Conservation (phyloP, 1,140 invertebrate species). For the Drosophila murphyi region DNA sequence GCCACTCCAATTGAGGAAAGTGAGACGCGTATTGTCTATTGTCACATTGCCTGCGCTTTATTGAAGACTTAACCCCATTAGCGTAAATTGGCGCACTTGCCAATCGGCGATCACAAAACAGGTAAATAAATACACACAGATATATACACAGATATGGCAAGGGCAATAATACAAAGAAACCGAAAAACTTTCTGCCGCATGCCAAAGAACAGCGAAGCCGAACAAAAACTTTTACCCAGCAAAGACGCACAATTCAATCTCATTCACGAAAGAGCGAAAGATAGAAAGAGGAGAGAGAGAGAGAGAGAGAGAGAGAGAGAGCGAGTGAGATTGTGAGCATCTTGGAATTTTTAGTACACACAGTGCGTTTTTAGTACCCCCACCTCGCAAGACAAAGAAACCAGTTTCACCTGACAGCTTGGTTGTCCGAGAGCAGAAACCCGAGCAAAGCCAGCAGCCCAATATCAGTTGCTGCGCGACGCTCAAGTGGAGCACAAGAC, state of each 20-base stretch:
- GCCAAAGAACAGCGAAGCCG: constrained; percentile 59
- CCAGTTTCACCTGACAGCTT: constrained; percentile 55
- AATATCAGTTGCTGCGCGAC: constrained; percentile 73
- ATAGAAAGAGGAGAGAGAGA: constrained; percentile 42
- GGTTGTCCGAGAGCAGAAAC: constrained; percentile 15
- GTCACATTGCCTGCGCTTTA: constrained; percentile 67
- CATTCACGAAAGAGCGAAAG: constrained; percentile 64
- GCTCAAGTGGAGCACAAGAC: constrained; percentile 68
- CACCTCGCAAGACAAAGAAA: constrained; percentile 28
- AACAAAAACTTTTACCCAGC: constrained; percentile 72
- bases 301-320: constrained; percentile 27
- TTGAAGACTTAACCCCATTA: constrained; percentile 82
- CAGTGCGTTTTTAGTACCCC: constrained; percentile 47
- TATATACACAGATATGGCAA: constrained; percentile 48
- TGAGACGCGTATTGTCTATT: constrained; percentile 32
- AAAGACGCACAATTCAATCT: constrained; percentile 61
- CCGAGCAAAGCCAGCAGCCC: constrained; percentile 36
- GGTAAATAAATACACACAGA: constrained; percentile 56
- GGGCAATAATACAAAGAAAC: constrained; percentile 60
- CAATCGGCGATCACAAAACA: constrained; percentile 73
- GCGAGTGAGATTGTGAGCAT: constrained; percentile 44
- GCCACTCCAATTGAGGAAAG: constrained; percentile 70
- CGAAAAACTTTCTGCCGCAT: constrained; percentile 68
- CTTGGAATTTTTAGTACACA: constrained; percentile 74
- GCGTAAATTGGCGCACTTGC: constrained; percentile 80